A percentile compares a stretch with the other conserved stretches of the same genome.
These are phyloP conservation scores for Manacus vitellinus DNA, from an alignment of 2,113 vertebrate genomes.

Conservation along the genomic window DNA sequence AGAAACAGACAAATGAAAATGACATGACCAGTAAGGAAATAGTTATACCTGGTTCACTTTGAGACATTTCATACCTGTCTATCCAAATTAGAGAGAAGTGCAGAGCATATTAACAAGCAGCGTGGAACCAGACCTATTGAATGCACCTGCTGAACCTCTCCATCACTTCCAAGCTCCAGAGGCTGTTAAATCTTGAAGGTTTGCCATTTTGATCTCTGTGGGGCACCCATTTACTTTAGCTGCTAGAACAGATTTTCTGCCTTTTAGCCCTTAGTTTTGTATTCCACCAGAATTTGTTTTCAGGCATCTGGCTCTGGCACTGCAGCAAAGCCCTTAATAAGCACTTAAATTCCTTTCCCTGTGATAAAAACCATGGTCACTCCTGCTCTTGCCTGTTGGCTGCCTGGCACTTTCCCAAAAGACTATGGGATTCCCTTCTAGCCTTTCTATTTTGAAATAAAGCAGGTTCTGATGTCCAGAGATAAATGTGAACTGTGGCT, in stretches of 20 bases:
- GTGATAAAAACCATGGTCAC: neutral
- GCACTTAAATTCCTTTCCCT: conserved; percentile 2
- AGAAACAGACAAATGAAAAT: neutral
- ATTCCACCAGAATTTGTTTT: neutral
- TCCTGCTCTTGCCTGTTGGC: neutral
- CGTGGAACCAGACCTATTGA: fast-evolving
- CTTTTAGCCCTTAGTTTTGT: neutral
- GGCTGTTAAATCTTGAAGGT: neutral
- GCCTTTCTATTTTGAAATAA: neutral
- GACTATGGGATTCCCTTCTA: neutral
- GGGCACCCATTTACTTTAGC: neutral
- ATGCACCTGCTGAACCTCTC: neutral
- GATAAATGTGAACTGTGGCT: neutral
- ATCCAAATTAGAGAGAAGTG: neutral
- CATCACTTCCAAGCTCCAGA: neutral
- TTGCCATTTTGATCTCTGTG: neutral
- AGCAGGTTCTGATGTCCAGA: neutral
- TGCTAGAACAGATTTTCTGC: neutral
- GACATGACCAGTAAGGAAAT: neutral
- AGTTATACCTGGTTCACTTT: neutral
- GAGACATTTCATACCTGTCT: neutral
- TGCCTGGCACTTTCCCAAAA: neutral
- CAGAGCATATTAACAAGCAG: neutral
- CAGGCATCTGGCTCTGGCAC: neutral
- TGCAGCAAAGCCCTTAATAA: neutral